Conservation (phyloP, 2,888 invertebrate genomes). For the Apantesis nais region DNA sequence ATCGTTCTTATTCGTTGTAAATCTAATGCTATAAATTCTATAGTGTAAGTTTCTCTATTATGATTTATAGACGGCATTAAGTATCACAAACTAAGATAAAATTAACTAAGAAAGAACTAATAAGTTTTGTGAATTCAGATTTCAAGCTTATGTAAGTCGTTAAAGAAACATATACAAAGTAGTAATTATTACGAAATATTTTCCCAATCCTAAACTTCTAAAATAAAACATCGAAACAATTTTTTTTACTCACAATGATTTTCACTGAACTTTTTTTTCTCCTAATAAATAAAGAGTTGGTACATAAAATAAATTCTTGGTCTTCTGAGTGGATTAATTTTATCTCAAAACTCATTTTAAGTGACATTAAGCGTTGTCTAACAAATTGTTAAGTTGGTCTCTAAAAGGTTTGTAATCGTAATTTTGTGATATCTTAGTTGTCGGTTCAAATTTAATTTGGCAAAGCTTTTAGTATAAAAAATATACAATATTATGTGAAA, state of each 20-base stretch:
- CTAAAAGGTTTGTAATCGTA: not conserved
- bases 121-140: too few relatives aligned
- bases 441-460: not conserved
- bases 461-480: constrained; percentile 1
- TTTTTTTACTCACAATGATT: not conserved
- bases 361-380: not conserved
- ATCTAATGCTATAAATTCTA: not conserved
- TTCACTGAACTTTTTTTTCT: not conserved
- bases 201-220: not conserved
- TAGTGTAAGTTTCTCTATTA: not conserved
- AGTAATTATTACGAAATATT: not conserved
- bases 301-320: too few relatives aligned
- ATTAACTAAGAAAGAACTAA: too few relatives aligned
- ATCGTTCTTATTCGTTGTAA: not conserved
- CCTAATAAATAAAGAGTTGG: not conserved
- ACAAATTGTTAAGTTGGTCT: not conserved
- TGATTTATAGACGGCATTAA: not conserved
- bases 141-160: too few relatives aligned
- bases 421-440: not conserved
- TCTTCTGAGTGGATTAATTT: not conserved
- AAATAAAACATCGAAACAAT: not conserved
- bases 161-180: not conserved
- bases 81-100: not conserved
- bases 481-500: not conserved
- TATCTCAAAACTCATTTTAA: not conserved